These are phyloP conservation scores for Menura novaehollandiae DNA, from an alignment of 2,113 vertebrate genomes.

Conservation along the genomic window DNA sequence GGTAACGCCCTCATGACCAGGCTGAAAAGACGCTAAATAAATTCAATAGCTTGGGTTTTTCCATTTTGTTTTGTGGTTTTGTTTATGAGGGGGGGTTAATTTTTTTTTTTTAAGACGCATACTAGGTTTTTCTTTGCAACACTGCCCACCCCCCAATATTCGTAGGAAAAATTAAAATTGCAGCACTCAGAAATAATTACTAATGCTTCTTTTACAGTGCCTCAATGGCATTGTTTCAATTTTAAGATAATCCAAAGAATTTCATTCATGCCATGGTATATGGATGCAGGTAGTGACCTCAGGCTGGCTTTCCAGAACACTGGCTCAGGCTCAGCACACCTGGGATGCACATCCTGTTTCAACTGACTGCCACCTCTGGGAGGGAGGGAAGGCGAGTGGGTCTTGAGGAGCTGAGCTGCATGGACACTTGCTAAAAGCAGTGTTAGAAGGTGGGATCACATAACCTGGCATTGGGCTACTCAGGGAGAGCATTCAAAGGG, in stretches of 20 bases:
- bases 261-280: fast-evolving
- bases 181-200: background rate
- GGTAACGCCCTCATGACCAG: fast-evolving
- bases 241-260: background rate
- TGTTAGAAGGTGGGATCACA: background rate
- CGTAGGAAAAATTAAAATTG: background rate
- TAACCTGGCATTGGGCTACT: fast-evolving
- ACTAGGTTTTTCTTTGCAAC: background rate
- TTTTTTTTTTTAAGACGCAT: background rate
- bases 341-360: background rate
- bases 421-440: background rate
- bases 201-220: background rate
- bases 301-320: background rate
- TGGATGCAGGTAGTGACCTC: background rate
- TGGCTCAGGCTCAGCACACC: background rate
- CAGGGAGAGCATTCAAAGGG: fast-evolving
- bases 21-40: background rate
- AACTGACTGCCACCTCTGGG: background rate
- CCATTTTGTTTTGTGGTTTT: background rate
- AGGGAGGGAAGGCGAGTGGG: background rate
- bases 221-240: background rate
- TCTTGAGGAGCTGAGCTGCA: background rate
- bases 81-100: too few relatives aligned
- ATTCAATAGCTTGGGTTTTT: background rate
- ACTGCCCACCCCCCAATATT: fast-evolving